These are phyloP conservation scores for Thalassoma bifasciatum DNA, from an alignment of 2,113 vertebrate genomes.

Conservation along the genomic window DNA sequence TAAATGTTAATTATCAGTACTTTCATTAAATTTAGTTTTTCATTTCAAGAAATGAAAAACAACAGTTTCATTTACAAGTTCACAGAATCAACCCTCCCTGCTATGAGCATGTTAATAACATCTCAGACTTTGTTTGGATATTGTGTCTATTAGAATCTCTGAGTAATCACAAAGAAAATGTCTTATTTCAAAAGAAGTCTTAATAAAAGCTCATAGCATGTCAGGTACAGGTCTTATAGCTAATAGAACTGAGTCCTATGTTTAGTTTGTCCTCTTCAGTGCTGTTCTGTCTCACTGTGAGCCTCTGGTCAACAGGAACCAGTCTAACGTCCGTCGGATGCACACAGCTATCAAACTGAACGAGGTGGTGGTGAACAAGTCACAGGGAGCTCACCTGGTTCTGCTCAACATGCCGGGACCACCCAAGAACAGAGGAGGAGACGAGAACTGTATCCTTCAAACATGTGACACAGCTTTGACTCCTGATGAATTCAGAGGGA, in stretches of 20 bases:
- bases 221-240: neutral
- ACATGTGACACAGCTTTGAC: neutral
- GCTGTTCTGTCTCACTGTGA: constrained; percentile 17
- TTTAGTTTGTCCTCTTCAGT: no score
- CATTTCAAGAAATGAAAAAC: no score
- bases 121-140: no score
- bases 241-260: neutral
- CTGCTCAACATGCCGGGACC: constrained; percentile 98
- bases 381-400: constrained; percentile 93
- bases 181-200: no score
- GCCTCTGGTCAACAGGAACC: constrained; percentile 84
- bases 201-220: neutral
- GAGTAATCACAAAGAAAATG: no score
- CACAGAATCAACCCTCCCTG: no score
- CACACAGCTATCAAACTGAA: constrained; percentile 97
- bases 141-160: no score
- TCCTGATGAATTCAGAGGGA: no score
- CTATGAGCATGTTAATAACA: no score
- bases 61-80: no score
- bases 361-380: constrained; percentile 91
- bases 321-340: constrained; percentile 96
- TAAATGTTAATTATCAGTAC: no score
- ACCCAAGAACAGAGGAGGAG: constrained; percentile 90
- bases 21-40: no score
- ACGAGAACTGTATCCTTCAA: constrained; percentile 97